Base-by-base conservation (phyloP, 2,113 vertebrate species). In the Mormyrus lacerda region DNA sequence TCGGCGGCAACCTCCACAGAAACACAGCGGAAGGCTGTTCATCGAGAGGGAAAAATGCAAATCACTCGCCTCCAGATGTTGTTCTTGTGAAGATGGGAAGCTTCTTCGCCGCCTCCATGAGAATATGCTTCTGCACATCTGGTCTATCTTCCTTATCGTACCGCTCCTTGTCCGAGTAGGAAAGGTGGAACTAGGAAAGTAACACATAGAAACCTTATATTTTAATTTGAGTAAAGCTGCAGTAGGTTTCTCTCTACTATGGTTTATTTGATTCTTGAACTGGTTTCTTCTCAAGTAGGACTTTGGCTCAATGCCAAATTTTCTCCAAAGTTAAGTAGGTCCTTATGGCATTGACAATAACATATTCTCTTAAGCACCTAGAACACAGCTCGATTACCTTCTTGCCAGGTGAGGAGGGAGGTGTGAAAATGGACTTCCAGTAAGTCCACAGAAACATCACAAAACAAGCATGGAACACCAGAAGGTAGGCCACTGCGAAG, bases 371-470 rank as follows among this genome's bases (percentile, higher is more conserved):
- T n/a, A 76, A 76, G 35, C 11, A 76, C 5, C 1, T 11, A 83
- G 45, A 47, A 47, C 39, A 24, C 44, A 87, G 24, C 31, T 85
- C 10, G 13, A 24, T 94, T 97, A 99, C 98, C 98, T 99, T 98
- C 94, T 98, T 98, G 93, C 95, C 97, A 82, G 98, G 98, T 47
- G 96, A 94, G n/a, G 96, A 93, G 13, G 97, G 96, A 82, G 97
- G 96, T 89, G 98, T 99, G 84, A 99, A 99, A 93, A 99, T 97
- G 91, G 98, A 97, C 93, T 98, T 99, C 98, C 97, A 99, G 17
- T 99, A 99, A 0, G 98, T 98, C 98, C 98, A 99, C 88, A 96
- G 95, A 92, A 99, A 99, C 95, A 99, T 97, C 90, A 97, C 95
- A 93, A 99, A 99, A 92, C 98, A 97, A 91, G 97, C 94, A 91